phyloP scores from a whole-genome alignment of 2,888 invertebrate species.

The Rapana venosa region DNA sequence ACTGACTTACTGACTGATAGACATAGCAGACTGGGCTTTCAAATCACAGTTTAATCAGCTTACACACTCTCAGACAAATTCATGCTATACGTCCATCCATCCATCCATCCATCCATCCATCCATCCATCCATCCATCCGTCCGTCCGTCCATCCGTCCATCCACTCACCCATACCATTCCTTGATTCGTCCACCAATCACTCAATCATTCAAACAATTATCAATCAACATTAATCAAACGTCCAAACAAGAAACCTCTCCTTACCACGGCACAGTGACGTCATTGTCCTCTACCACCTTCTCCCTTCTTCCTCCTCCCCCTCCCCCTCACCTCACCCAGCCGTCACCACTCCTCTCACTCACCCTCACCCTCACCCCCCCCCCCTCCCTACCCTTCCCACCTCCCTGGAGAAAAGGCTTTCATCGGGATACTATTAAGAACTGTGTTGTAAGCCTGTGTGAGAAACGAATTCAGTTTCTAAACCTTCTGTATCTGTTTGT shows the following conservation, averaged over 20 bases:
- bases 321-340: not conserved
- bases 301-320: not conserved
- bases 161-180: not conserved
- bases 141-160: not conserved
- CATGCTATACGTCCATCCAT: not conserved
- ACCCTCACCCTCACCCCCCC: not conserved
- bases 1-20: not conserved
- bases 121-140: not conserved
- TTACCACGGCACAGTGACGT: too few species aligned
- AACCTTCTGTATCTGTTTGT: too few species aligned
- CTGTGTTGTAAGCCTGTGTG: too few species aligned
- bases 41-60: too few species aligned
- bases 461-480: too few species aligned
- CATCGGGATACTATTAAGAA: too few species aligned
- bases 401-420: too few species aligned
- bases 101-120: not conserved
- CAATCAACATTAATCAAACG: too few species aligned
- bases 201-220: not conserved
- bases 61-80: too few species aligned
- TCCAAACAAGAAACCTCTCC: too few species aligned
- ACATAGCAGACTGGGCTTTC: not conserved
- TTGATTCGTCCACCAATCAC: not conserved
- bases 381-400: not conserved
- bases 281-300: not conserved
- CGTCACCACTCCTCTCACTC: too few species aligned